phyloP scores from a whole-genome alignment of 2,113 vertebrate species.

The Corythornis cristatus region DNA sequence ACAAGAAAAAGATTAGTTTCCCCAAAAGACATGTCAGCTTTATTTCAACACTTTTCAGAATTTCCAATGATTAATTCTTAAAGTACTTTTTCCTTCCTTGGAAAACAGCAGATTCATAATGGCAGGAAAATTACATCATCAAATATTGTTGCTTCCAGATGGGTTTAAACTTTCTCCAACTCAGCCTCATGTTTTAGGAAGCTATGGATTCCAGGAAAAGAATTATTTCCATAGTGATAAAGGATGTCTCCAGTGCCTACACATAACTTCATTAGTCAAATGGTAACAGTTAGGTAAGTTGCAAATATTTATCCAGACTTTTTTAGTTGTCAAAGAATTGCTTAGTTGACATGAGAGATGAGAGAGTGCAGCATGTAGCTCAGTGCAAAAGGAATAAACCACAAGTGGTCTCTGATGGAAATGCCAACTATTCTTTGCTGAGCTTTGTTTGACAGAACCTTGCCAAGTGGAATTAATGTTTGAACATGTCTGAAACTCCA shows the following conservation, averaged over 20 bases:
- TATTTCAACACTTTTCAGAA: conserved; percentile 39
- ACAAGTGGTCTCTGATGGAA: neutral
- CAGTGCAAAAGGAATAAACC: neutral
- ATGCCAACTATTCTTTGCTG: neutral
- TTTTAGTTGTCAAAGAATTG: neutral
- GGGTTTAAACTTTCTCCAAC: conserved; percentile 38
- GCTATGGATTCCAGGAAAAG: neutral
- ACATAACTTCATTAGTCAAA: neutral
- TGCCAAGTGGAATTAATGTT: conserved; percentile 12
- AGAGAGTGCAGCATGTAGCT: neutral
- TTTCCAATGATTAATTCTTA: conserved; percentile 35
- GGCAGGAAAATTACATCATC: conserved; percentile 39
- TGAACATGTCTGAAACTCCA: conserved; percentile 19
- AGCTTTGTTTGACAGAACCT: conserved; percentile 8
- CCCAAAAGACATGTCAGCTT: conserved; percentile 2
- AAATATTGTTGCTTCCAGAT: conserved; percentile 39
- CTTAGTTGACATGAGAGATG: neutral
- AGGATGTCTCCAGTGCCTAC: neutral
- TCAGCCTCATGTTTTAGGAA: conserved; percentile 16
- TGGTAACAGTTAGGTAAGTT: neutral
- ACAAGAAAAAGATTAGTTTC: conserved; percentile 40
- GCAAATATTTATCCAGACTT: neutral
- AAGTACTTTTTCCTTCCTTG: conserved; percentile 39
- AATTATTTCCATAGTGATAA: neutral
- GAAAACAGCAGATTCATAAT: conserved; percentile 9